These are phyloP conservation scores for Glyphotaelius pellucidus DNA, from an alignment of 2,888 invertebrate species.

Conservation along the genomic window DNA sequence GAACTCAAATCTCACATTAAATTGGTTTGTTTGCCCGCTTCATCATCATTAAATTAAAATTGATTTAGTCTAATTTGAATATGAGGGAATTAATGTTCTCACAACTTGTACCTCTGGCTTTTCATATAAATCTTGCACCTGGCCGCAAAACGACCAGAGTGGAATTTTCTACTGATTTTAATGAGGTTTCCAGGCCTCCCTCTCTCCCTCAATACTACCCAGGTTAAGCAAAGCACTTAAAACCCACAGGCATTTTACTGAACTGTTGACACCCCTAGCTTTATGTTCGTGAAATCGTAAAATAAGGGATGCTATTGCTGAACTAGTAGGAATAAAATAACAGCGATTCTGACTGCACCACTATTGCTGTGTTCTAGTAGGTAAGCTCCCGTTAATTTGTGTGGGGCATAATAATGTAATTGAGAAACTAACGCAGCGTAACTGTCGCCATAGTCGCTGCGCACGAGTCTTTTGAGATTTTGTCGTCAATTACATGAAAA, in stretches of 20 bases:
- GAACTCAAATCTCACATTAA: too few relatives aligned
- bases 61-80: too few relatives aligned
- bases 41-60: too few relatives aligned
- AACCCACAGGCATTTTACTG: constrained; percentile 19
- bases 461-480: too few relatives aligned
- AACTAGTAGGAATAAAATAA: neutral
- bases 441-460: too few relatives aligned
- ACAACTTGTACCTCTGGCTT: neutral
- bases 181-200: neutral
- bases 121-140: neutral
- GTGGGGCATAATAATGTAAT: too few relatives aligned
- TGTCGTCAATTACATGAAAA: too few relatives aligned
- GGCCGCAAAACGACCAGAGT: neutral
- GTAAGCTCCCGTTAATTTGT: too few relatives aligned
- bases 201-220: neutral
- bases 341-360: too few relatives aligned
- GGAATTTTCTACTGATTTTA: constrained; percentile 23
- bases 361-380: too few relatives aligned
- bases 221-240: constrained; percentile 13
- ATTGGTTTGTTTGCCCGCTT: too few relatives aligned
- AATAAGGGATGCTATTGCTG: neutral
- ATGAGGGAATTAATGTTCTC: neutral
- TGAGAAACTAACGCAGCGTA: too few relatives aligned
- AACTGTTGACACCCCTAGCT: constrained; percentile 14
- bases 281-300: neutral